Evolutionary conservation across 2,113 vertebrate species (phyloP).

Genomic region (Stigmatopora nigra): DNA sequence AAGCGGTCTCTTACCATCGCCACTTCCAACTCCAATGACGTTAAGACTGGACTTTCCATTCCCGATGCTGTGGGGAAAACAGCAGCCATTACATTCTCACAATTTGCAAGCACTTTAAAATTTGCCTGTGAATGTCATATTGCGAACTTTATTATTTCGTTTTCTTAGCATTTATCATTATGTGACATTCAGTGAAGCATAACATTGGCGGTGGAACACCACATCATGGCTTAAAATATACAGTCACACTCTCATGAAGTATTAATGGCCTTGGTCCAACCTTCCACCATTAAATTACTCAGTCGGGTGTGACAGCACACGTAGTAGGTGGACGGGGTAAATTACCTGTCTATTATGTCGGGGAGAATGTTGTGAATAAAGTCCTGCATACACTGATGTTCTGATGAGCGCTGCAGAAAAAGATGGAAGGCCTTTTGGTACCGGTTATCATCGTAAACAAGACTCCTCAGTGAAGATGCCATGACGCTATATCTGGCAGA

Average conservation of each 20-base stretch:
- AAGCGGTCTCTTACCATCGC: conserved; percentile 69
- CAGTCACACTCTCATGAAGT: not conserved
- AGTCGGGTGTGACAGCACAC: not conserved
- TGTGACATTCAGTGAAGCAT: not conserved
- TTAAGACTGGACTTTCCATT: conserved; percentile 66
- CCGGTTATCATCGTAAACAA: conserved; percentile 63
- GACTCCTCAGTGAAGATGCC: conserved; percentile 63
- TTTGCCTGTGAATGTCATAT: not conserved
- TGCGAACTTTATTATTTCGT: conserved; percentile 7
- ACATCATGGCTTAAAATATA: not conserved
- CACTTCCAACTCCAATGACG: conserved; percentile 80
- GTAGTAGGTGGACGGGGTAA: not conserved
- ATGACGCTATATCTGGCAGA: conserved; percentile 49
- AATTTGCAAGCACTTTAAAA: not conserved
- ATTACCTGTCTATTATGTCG: conserved; percentile 69
- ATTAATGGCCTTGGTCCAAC: not conserved
- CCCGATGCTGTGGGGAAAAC: conserved; percentile 67
- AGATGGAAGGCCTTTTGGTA: conserved; percentile 74
- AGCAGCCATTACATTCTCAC: conserved; percentile 21
- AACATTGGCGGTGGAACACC: not conserved
- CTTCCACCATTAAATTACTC: not conserved
- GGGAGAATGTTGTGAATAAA: conserved; percentile 74
- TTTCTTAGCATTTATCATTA: not conserved
- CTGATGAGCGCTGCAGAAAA: conserved; percentile 78
- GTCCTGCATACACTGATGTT: conserved; percentile 78